These are phyloP conservation scores for Cotesia glomerata DNA, from an alignment of 1,140 invertebrate genomes.

Conservation along the genomic window DNA sequence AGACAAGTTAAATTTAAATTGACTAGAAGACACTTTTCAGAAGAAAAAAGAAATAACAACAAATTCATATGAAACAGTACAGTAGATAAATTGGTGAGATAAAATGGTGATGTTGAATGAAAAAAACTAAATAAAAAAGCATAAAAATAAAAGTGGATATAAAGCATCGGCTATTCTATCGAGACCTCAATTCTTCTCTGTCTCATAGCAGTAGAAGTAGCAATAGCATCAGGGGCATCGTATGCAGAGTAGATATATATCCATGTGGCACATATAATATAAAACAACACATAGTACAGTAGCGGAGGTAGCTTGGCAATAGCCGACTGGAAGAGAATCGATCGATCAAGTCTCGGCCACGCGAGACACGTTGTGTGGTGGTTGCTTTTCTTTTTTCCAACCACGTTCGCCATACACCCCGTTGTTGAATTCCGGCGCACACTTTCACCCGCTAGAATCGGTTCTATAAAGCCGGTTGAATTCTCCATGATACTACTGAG, in stretches of 20 bases:
- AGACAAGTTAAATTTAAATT: too few relatives aligned
- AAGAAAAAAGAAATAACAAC: too few relatives aligned
- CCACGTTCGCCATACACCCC: neutral
- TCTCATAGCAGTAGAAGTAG: neutral
- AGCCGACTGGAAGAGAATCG: conserved; percentile 17
- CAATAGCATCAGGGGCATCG: neutral
- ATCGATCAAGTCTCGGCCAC: conserved; percentile 23
- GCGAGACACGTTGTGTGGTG: conserved; percentile 17
- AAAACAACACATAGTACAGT: conserved; percentile 13
- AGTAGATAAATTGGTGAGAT: neutral
- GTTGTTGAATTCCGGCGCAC: conserved; percentile 1
- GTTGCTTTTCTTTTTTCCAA: conserved; percentile 17
- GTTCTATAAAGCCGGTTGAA: neutral
- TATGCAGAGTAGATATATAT: conserved; percentile 22
- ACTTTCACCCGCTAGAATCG: neutral
- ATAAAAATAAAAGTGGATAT: conserved; percentile 1
- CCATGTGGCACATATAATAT: conserved; percentile 29
- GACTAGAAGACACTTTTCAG: too few relatives aligned
- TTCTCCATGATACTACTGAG: neutral
- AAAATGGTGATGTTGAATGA: neutral
- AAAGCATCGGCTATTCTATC: neutral
- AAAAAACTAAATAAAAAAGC: neutral
- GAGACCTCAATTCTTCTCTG: conserved; percentile 12
- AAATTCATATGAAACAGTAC: neutral
- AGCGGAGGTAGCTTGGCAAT: neutral